These are phyloP conservation scores for Drosophila obscura DNA, from an alignment of 1,140 invertebrate genomes.

Conservation along the genomic window DNA sequence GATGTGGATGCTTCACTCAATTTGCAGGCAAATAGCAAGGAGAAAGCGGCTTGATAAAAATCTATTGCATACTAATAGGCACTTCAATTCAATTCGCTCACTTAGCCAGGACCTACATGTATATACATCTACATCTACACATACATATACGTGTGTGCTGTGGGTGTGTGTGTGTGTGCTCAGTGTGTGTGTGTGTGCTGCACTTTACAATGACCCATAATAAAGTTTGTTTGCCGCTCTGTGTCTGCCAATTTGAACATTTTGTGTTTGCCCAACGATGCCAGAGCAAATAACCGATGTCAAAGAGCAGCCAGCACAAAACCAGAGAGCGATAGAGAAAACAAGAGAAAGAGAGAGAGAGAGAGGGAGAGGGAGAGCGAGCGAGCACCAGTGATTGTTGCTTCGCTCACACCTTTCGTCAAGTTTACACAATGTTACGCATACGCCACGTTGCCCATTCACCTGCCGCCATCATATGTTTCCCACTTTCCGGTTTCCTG, in stretches of 20 bases:
- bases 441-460: slow-evolving; percentile 34
- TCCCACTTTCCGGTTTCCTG: slow-evolving; percentile 13
- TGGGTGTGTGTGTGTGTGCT: slow-evolving; percentile 5
- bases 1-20: slow-evolving; percentile 38
- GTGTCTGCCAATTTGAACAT: slow-evolving; percentile 61
- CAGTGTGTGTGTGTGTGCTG: slow-evolving; percentile 25
- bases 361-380: neutral
- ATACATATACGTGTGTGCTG: neutral
- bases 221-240: slow-evolving; percentile 63
- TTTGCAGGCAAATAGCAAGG: slow-evolving; percentile 59
- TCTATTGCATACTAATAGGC: slow-evolving; percentile 69
- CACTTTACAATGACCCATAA: slow-evolving; percentile 70
- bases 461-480: slow-evolving; percentile 29
- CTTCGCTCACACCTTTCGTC: slow-evolving; percentile 47
- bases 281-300: slow-evolving; percentile 46
- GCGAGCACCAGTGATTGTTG: neutral
- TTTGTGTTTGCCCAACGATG: slow-evolving; percentile 63
- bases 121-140: neutral
- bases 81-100: slow-evolving; percentile 69
- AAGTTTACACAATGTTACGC: slow-evolving; percentile 47
- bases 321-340: neutral
- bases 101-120: slow-evolving; percentile 26
- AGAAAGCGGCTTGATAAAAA: slow-evolving; percentile 62
- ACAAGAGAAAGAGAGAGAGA: neutral
- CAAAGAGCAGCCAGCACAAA: slow-evolving; percentile 33